Evolutionary conservation across 2,888 invertebrate genomes (phyloP), one percentile per base, ranked within the genome.

Genomic region (Hirtodrosophila trivittata): DNA sequence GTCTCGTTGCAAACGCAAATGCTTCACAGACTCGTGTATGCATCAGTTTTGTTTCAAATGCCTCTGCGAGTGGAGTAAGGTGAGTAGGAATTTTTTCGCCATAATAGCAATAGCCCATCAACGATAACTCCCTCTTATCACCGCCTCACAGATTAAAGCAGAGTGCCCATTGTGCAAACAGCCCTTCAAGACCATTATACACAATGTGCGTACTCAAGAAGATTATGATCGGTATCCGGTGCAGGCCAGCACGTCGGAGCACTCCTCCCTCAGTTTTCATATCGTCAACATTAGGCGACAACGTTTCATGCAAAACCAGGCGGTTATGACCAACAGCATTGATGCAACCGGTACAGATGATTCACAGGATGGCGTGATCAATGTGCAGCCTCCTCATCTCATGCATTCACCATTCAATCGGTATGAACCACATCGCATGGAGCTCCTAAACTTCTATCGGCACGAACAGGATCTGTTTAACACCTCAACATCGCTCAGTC

Each of bases 31-130:
- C 89, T 95, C 95, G 45, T 98, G 98, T 89, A 93, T 96, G 89
- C 98, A 98, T 91, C 95, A 96, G 89, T 98, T 98, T 90, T 98
- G 98, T 90, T 98, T 97, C 89, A 95, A 94, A 71, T 98, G 98
- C 88, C 92, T 98, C 25, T 91, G 97, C 63, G 96, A 97, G 87
- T 98, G 98, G 98, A 97, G 97, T 54, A 97, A 96, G 92, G 95
- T 95, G 89, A 62, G 81, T 63, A 9, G 14, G 1, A n/a, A 10
- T 21, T 0, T 8, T 8, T 9, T 12, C 46, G 21, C 1, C 6
- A 26, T 12, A n/a, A n/a, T n/a, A n/a, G n/a, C n/a, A n/a, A n/a
- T n/a, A n/a, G n/a, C n/a, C n/a, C n/a, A n/a, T n/a, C n/a, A n/a
- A n/a, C n/a, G n/a, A n/a, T n/a, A n/a, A n/a, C n/a, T n/a, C n/a